These are phyloP conservation scores for Aurelia aurita complex sp. Pacific DNA, from an alignment of 30 jellyfish, hydroid and myxozoan genomes.

Conservation along the genomic window DNA sequence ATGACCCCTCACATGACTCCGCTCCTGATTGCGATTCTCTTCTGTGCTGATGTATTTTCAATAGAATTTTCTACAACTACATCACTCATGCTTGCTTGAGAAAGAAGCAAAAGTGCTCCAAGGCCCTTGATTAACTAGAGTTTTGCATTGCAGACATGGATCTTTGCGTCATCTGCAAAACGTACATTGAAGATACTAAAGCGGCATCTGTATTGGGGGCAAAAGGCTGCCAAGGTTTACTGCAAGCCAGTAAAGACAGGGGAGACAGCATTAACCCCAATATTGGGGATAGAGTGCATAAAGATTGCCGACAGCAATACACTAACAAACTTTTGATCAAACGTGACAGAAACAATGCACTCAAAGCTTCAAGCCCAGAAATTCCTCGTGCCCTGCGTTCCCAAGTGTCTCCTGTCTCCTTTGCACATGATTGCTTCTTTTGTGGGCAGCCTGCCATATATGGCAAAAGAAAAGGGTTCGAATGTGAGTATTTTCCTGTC, in stretches of 20 bases:
- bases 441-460: slow-evolving; percentile 42
- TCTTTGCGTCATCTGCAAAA: slow-evolving; percentile 53
- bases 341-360: slow-evolving; percentile 17
- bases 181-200: slow-evolving; percentile 9
- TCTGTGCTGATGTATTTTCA: too few relatives aligned
- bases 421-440: slow-evolving; percentile 3
- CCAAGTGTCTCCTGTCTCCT: slow-evolving; percentile 4
- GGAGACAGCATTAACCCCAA: slow-evolving; percentile 29
- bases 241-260: slow-evolving; percentile 35
- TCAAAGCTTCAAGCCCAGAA: slow-evolving; percentile 3
- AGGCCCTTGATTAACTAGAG: not conserved
- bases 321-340: slow-evolving; percentile 15
- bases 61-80: too few relatives aligned
- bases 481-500: slow-evolving; percentile 36
- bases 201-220: slow-evolving; percentile 41
- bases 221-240: slow-evolving; percentile 22
- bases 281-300: slow-evolving; percentile 21
- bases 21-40: too few relatives aligned
- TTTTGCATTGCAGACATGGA: slow-evolving; percentile 20
- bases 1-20: too few relatives aligned
- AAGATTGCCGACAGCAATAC: slow-evolving; percentile 7
- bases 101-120: too few relatives aligned
- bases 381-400: not conserved
- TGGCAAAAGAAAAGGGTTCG: slow-evolving; percentile 51
- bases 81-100: too few relatives aligned